Base-by-base conservation (phyloP, 2,113 vertebrate species). In the Ameiurus melas region DNA sequence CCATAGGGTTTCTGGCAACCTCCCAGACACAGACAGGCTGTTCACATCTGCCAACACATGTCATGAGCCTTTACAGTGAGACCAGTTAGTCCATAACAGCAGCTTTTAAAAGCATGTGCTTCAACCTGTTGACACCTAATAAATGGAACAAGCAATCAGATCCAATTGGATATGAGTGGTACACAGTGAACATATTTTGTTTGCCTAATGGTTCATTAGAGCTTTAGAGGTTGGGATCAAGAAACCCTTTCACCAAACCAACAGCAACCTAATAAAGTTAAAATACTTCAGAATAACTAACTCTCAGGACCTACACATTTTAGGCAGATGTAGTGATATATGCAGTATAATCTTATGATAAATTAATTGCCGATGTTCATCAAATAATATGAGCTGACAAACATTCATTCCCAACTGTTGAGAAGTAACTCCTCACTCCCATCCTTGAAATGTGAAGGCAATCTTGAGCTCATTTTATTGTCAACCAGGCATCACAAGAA, bases 31-130 rank as follows among this genome's bases (percentile, higher is more conserved):
- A 19, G 22, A 27, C 79, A 85, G n/a, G 10, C 64, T 70, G 64
- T 75, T 80, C 78, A 86, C 85, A 89, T 88, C 88, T 91, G 88
- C 84, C 39, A 86, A 83, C 86, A 87, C 79, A 86, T 77, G 78
- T 86, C 83, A 85, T 85, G 57, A 66, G 47, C 51, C 70, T 87
- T 55, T 51, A 82, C 82, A 87, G 86, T 51, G 47, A 68, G 87
- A 33, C 78, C 83, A 71, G 80, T 87, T 79, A 84, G 83, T 71
- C 70, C 20, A n/a, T 17, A 66, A 60, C 39, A 79, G 19, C 55
- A 51, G 70, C 51, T 79, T 79, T 83, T 86, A 88, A 64, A 53
- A 6, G 39, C 33, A 55, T 62, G 81, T 58, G 60, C 81, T 81
- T 73, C 60, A 57, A 60, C 30, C 33, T 86, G 84, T 91, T 77